Evolutionary conservation across 37 sponge, comb jelly and placozoan genomes (phyloP).

Genomic region (Crambe crambe): DNA sequence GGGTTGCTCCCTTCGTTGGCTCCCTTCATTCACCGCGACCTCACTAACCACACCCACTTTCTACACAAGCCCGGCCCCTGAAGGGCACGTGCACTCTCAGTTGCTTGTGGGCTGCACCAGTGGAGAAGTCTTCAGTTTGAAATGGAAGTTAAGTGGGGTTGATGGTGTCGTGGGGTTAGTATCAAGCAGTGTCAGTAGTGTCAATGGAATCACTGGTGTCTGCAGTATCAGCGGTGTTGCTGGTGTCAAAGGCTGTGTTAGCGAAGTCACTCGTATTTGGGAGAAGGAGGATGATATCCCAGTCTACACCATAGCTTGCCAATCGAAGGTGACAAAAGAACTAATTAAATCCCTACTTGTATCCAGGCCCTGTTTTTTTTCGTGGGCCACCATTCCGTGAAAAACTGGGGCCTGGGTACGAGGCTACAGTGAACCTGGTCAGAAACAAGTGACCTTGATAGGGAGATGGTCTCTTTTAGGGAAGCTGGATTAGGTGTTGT

Average conservation of each 20-base stretch:
- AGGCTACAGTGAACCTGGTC: no score
- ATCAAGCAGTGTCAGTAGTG: not conserved
- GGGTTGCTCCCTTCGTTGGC: slow-evolving; percentile 1
- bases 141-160: not conserved
- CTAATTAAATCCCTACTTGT: no score
- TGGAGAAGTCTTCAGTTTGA: not conserved
- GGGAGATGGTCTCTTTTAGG: no score
- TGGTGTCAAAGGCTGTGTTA: not conserved
- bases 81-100: not conserved
- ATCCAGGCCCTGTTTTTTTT: no score
- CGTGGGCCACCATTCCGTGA: no score
- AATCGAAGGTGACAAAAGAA: slow-evolving; percentile 8
- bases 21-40: not conserved
- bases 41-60: slow-evolving; percentile 16
- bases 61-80: not conserved
- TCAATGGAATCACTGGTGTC: not conserved
- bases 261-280: slow-evolving; percentile 6
- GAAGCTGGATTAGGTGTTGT: no score
- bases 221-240: not conserved
- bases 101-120: not conserved
- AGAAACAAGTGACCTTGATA: no score
- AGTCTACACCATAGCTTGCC: slow-evolving; percentile 26
- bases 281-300: slow-evolving; percentile 9
- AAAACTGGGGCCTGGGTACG: no score
- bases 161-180: not conserved